Conservation (phyloP, 2,888 invertebrate genomes). For the Xestobium rufovillosum region DNA sequence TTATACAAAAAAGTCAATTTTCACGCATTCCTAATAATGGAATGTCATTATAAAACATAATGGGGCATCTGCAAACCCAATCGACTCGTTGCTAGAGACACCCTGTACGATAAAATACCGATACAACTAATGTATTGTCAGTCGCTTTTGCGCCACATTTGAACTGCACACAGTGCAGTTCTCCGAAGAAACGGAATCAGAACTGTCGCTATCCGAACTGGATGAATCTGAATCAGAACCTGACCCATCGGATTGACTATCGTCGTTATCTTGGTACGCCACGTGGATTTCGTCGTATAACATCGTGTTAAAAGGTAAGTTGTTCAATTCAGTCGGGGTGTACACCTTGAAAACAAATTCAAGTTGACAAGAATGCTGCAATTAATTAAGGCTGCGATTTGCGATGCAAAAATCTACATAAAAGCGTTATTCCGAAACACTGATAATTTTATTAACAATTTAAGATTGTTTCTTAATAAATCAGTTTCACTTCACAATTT, state of each 20-base stretch:
- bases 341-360: slow-evolving; percentile 45
- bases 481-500: too few relatives aligned
- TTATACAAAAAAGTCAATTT: too few relatives aligned
- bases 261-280: slow-evolving; percentile 44
- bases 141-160: not conserved
- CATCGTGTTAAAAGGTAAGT: slow-evolving; percentile 88
- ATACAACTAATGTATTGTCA: too few relatives aligned
- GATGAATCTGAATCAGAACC: slow-evolving; percentile 46
- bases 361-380: slow-evolving; percentile 7
- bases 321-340: slow-evolving; percentile 77
- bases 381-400: not conserved
- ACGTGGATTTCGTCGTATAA: slow-evolving; percentile 56
- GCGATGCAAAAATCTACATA: not conserved
- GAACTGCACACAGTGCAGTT: slow-evolving; percentile 2
- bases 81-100: too few relatives aligned
- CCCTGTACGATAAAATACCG: too few relatives aligned
- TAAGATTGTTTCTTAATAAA: too few relatives aligned
- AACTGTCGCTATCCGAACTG: slow-evolving; percentile 41
- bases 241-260: slow-evolving; percentile 49
- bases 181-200: slow-evolving; percentile 29
- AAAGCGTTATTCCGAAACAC: too few relatives aligned
- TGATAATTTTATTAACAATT: too few relatives aligned
- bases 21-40: too few relatives aligned
- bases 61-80: too few relatives aligned
- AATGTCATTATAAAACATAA: too few relatives aligned